These are phyloP conservation scores for Silurus aristotelis DNA, from an alignment of 2,797 vertebrate genomes.

Conservation along the genomic window DNA sequence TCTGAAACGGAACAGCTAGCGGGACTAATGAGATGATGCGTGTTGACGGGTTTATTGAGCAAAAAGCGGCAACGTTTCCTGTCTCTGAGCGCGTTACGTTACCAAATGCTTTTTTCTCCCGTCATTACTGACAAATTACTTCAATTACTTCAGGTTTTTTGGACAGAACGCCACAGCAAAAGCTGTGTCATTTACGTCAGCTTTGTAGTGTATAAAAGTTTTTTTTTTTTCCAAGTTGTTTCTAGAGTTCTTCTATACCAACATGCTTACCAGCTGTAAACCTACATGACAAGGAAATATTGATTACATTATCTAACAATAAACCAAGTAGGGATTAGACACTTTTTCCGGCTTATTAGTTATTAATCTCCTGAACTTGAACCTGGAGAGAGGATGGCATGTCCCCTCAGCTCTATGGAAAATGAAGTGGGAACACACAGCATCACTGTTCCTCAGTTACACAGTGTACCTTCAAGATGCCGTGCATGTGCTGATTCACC, in stretches of 20 bases:
- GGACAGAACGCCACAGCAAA: neutral
- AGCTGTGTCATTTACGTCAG: neutral
- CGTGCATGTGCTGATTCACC: constrained; percentile 35
- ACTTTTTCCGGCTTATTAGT: constrained; percentile 14
- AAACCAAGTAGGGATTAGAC: constrained; percentile 7
- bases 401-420: constrained; percentile 15
- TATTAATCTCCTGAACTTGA: constrained; percentile 12
- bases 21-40: constrained; percentile 43
- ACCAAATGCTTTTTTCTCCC: constrained; percentile 15
- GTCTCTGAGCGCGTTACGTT: constrained; percentile 15
- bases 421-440: constrained; percentile 29
- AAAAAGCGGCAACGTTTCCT: constrained; percentile 38
- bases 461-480: constrained; percentile 29
- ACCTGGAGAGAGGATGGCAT: constrained; percentile 5
- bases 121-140: constrained; percentile 32
- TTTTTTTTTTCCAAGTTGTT: neutral
- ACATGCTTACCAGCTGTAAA: neutral
- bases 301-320: constrained; percentile 15
- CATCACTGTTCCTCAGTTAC: constrained; percentile 17
- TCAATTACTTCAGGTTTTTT: constrained; percentile 20
- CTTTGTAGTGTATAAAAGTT: neutral
- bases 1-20: constrained; percentile 36
- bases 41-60: constrained; percentile 37
- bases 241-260: neutral
- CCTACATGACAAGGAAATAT: neutral